These are phyloP conservation scores for Oreochromis spilurus DNA, from an alignment of 2,113 vertebrate genomes.

Conservation along the genomic window DNA sequence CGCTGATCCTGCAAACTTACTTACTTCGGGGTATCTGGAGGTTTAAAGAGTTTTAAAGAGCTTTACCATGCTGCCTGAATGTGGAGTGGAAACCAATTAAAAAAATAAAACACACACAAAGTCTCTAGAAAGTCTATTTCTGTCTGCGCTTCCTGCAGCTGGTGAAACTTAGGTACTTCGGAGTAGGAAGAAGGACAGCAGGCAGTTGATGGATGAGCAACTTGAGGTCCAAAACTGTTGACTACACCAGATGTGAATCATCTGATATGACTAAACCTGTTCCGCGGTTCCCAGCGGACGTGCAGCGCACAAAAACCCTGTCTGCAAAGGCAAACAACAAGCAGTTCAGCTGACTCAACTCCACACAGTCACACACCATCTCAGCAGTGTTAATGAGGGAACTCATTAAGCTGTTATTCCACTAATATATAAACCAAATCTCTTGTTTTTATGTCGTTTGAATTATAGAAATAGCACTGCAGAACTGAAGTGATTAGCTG, in stretches of 20 bases:
- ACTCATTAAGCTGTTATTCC: background rate
- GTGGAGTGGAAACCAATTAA: background rate
- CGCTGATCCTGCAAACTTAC: background rate
- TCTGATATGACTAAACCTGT: background rate
- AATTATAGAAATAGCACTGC: background rate
- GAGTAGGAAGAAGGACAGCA: background rate
- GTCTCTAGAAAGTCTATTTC: background rate
- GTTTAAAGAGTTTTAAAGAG: background rate
- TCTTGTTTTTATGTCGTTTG: background rate
- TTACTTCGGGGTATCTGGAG: background rate
- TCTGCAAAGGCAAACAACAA: background rate
- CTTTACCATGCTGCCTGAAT: background rate
- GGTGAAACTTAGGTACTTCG: background rate
- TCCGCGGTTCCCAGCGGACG: background rate
- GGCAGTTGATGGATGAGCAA: background rate
- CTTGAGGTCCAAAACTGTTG: background rate
- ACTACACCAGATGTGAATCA: background rate
- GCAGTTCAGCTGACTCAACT: conserved; percentile 20
- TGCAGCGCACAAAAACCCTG: background rate
- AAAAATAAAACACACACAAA: background rate
- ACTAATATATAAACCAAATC: background rate
- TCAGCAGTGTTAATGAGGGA: conserved; percentile 14
- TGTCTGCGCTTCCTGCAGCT: background rate
- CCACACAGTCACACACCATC: background rate
- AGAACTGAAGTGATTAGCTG: rapidly evolving